Percentiles rank a stretch among this genome's conserved stretches.
phyloP scores from a whole-genome alignment of 2,113 vertebrate genomes.

The Microtus pennsylvanicus region DNA sequence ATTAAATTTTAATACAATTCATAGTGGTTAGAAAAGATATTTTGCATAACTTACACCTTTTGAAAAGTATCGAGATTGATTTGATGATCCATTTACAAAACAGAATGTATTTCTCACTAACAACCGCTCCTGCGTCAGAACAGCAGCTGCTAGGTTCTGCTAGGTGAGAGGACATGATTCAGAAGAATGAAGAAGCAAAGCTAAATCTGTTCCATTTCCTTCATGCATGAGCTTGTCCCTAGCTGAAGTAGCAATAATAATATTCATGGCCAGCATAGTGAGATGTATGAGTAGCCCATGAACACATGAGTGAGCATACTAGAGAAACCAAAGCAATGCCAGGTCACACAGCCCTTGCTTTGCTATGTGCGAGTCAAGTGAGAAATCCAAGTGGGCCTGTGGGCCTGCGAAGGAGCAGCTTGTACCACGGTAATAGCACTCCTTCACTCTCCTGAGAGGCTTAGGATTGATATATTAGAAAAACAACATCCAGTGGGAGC shows the following conservation, averaged over 20 bases:
- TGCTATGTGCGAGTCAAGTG: neutral
- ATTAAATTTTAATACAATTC: neutral
- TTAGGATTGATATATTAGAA: neutral
- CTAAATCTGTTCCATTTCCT: neutral
- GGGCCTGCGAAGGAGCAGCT: neutral
- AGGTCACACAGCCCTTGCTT: neutral
- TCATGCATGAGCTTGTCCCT: neutral
- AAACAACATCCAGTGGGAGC: neutral
- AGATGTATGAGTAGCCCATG: neutral
- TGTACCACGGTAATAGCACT: neutral
- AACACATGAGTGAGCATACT: neutral
- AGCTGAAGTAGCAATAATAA: neutral
- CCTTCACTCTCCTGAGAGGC: neutral
- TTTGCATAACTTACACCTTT: neutral
- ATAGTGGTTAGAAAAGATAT: neutral
- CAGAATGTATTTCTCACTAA: neutral
- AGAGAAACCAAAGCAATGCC: neutral
- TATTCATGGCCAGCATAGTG: neutral
- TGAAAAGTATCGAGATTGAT: neutral
- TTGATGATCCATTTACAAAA: neutral
- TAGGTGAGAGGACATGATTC: neutral
- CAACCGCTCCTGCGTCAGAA: neutral
- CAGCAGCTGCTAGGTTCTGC: neutral
- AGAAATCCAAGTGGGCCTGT: neutral
- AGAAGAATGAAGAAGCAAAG: neutral